Conservation (phyloP, 92 coral and sea anemone genomes). For the Ricordea florida region DNA sequence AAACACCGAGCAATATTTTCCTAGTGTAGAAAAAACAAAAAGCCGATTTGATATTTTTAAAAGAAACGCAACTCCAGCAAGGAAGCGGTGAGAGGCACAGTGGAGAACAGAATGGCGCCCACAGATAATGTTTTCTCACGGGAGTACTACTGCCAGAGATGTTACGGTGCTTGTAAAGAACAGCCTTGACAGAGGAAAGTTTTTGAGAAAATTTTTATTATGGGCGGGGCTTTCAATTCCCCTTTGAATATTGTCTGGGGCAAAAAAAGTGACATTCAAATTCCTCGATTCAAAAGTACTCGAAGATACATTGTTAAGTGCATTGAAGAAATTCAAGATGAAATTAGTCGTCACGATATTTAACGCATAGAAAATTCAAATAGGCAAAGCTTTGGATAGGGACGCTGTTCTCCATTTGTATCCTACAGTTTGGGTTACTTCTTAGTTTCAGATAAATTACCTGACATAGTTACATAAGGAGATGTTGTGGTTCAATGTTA, state of each 20-base stretch:
- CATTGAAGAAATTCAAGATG: slow-evolving; percentile 14
- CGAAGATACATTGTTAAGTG: background rate
- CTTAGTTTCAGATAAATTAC: background rate
- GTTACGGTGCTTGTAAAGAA: no score
- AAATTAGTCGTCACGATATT: background rate
- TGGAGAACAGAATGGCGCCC: no score
- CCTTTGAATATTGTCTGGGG: background rate
- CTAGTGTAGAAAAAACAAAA: no score
- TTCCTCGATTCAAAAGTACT: background rate
- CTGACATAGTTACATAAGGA: background rate
- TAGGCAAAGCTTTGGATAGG: background rate
- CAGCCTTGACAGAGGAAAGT: background rate
- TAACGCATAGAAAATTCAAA: slow-evolving; percentile 7
- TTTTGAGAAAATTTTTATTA: background rate
- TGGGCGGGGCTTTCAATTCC: background rate
- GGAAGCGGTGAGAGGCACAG: no score
- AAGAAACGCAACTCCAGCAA: no score
- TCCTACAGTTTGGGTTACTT: slow-evolving; percentile 1
- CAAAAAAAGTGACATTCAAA: slow-evolving; percentile 5
- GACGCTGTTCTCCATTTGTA: slow-evolving; percentile 3
- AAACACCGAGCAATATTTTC: background rate
- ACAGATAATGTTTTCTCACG: no score
- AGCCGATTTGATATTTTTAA: background rate
- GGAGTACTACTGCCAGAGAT: no score
- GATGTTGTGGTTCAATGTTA: no score